phyloP scores from a whole-genome alignment of 2,797 vertebrate species.

The Hafferia zeledoni region DNA sequence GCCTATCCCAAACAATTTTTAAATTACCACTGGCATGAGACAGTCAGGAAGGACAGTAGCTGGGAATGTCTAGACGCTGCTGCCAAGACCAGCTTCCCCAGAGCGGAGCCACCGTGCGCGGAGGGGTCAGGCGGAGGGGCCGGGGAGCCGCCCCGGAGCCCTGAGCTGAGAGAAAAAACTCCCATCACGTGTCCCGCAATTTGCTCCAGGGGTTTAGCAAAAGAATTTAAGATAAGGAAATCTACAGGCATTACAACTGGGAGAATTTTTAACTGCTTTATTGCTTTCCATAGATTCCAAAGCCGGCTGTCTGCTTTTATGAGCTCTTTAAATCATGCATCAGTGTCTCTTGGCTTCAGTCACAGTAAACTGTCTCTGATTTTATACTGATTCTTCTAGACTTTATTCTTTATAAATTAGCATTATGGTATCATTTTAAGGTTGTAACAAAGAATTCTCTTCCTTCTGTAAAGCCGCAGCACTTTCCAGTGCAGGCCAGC shows the following conservation, averaged over 20 bases:
- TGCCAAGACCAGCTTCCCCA: conserved; percentile 69
- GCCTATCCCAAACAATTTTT: conserved; percentile 79
- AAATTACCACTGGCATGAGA: conserved; percentile 85
- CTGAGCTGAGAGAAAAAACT: conserved; percentile 78
- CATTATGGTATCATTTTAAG: neutral
- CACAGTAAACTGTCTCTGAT: neutral
- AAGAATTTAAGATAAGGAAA: conserved; percentile 85
- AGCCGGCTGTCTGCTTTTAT: conserved; percentile 79
- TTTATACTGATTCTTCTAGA: conserved; percentile 37
- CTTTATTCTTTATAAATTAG: conserved; percentile 67
- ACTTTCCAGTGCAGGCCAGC: neutral
- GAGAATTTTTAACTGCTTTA: conserved; percentile 77
- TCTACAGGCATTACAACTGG: conserved; percentile 81
- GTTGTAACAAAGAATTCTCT: neutral
- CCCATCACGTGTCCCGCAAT: conserved; percentile 68
- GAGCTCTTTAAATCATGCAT: conserved; percentile 77
- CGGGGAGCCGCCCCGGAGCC: conserved; percentile 68
- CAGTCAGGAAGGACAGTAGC: conserved; percentile 70
- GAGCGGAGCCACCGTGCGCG: conserved; percentile 69
- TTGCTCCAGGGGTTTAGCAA: conserved; percentile 76
- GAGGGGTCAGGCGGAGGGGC: conserved; percentile 76
- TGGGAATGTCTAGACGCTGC: conserved; percentile 69
- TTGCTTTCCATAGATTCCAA: conserved; percentile 83
- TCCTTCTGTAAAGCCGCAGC: neutral
- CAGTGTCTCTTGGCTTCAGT: conserved; percentile 70